Evolutionary conservation across 2,888 invertebrate species (phyloP).

Genomic region (Drosophila prolongata): DNA sequence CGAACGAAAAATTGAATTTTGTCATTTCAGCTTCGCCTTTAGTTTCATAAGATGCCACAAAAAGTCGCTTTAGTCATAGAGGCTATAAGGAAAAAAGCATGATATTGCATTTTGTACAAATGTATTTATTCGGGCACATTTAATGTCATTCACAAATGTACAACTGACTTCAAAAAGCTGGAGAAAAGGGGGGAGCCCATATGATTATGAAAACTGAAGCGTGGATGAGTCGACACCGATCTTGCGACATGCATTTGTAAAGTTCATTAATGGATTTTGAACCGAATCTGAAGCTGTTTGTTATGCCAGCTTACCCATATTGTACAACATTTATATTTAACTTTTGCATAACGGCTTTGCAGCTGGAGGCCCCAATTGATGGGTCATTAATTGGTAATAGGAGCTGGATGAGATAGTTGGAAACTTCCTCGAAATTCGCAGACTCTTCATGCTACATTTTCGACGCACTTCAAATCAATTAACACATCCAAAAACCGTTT

Average conservation of each 20-base stretch:
- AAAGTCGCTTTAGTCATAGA: conserved; percentile 56
- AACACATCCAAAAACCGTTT: conserved; percentile 11
- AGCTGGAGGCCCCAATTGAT: conserved; percentile 3
- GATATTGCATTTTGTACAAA: conserved; percentile 19
- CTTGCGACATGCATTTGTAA: conserved; percentile 59
- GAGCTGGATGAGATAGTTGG: background rate
- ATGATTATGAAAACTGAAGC: conserved; percentile 57
- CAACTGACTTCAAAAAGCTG: conserved; percentile 18
- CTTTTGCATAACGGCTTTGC: conserved; percentile 52
- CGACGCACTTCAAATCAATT: conserved; percentile 2
- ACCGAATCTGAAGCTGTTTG: conserved; percentile 34
- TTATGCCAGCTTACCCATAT: conserved; percentile 49
- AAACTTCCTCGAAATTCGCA: background rate
- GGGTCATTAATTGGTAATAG: conserved; percentile 4
- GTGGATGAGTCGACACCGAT: conserved; percentile 21
- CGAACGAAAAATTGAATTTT: conserved; percentile 16
- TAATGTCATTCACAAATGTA: conserved; percentile 1
- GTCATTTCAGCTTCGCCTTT: conserved; percentile 20
- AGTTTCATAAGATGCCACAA: conserved; percentile 36
- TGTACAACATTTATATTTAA: conserved; percentile 49
- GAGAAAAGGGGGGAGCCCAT: conserved; percentile 7
- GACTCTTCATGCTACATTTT: background rate
- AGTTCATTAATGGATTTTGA: conserved; percentile 61
- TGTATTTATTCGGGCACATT: conserved; percentile 8
- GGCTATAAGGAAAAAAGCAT: conserved; percentile 16